phyloP scores from a whole-genome alignment of 53 echinoderm and acorn worm species.

The Holothuria scabra region DNA sequence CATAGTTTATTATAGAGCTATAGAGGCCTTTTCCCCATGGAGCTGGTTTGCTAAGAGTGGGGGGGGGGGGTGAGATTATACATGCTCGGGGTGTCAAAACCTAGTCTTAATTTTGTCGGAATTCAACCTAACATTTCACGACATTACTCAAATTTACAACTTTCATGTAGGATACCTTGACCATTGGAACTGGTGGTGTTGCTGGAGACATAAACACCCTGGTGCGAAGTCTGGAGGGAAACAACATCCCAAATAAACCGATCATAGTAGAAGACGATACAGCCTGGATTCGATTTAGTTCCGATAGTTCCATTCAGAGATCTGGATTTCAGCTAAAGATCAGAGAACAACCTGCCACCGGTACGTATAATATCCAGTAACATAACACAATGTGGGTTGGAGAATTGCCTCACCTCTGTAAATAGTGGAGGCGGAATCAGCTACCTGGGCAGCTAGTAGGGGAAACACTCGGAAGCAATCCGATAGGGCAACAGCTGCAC shows the following conservation, averaged over 20 bases:
- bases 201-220: conserved; percentile 32
- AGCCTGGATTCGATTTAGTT: conserved; percentile 77
- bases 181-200: conserved; percentile 62
- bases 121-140: not conserved
- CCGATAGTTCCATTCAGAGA: conserved; percentile 68
- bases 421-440: too few relatives aligned
- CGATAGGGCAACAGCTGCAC: too few relatives aligned
- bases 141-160: not conserved
- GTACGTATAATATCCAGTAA: too few relatives aligned
- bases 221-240: conserved; percentile 61
- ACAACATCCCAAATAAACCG: conserved; percentile 60
- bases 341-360: conserved; percentile 75
- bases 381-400: too few relatives aligned
- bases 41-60: too few relatives aligned
- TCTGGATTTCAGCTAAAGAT: conserved; percentile 74
- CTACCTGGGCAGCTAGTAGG: too few relatives aligned
- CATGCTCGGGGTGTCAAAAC: too few relatives aligned
- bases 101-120: not conserved
- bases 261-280: conserved; percentile 44
- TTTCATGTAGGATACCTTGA: conserved; percentile 59
- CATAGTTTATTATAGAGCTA: too few relatives aligned
- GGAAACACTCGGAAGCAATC: too few relatives aligned
- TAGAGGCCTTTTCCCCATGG: too few relatives aligned
- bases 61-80: too few relatives aligned
- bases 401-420: too few relatives aligned